Percentiles rank a stretch among this genome's conserved stretches.
phyloP scores from a whole-genome alignment of 2,797 vertebrate species.

The Psittacula echo region DNA sequence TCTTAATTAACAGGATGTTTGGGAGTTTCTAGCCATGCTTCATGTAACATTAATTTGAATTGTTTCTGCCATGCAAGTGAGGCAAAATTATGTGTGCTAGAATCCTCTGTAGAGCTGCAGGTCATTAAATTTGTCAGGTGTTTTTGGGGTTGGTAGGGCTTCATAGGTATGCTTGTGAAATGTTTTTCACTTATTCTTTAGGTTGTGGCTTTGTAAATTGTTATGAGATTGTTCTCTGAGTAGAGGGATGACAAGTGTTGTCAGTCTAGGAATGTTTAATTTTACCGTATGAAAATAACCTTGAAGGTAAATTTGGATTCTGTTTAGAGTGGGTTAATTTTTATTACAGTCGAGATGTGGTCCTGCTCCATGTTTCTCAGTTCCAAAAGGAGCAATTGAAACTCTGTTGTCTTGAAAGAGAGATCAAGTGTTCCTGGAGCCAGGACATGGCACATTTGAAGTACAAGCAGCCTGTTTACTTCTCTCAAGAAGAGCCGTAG shows the following conservation, averaged over 20 bases:
- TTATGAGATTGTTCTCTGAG: neutral
- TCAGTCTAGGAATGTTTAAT: neutral
- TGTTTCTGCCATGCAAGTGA: neutral
- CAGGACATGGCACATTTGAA: neutral
- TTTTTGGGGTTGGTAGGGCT: neutral
- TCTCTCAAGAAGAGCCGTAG: neutral
- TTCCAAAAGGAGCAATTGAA: conserved; percentile 31
- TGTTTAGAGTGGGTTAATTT: neutral
- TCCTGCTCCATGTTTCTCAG: neutral
- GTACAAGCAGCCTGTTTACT: conserved; percentile 22
- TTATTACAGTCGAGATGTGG: neutral
- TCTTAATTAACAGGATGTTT: neutral
- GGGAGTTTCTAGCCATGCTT: neutral
- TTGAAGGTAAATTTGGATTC: neutral
- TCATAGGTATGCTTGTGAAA: neutral
- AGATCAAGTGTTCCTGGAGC: conserved; percentile 44
- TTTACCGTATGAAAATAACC: neutral
- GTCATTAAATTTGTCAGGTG: neutral
- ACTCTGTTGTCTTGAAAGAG: neutral
- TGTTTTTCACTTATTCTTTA: neutral
- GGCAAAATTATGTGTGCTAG: neutral
- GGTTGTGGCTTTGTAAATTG: neutral
- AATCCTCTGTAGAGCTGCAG: neutral
- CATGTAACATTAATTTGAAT: neutral
- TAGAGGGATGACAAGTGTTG: neutral